Base-by-base conservation (phyloP, 2,113 vertebrate genomes). In the Microcebus griseorufus region DNA sequence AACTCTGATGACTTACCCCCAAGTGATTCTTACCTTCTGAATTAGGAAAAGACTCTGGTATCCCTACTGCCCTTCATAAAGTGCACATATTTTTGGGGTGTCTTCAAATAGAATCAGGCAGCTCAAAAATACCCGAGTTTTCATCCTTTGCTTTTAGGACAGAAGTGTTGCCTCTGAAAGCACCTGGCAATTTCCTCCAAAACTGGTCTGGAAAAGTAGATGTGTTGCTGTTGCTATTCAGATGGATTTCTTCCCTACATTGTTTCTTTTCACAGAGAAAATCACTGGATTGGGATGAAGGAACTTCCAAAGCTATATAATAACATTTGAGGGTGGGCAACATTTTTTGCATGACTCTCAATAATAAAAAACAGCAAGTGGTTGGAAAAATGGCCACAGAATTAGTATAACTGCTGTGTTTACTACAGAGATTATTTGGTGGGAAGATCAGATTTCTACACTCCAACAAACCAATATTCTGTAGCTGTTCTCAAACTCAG, bases 341-440 rank as follows among this genome's bases (percentile, higher is more conserved):
- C 82, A 95, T 95, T 97, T 96, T 96, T 96, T 85, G 64, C 76
- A 65, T 81, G 42, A 92, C 39, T 95, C 20, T 39, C 39, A 76
- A 69, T 92, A 89, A 95, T 92, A 86, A 79, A 90, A 95, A 96
- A 92, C 88, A 97, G 93, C 91, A 95, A 95, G 53, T 64, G 75
- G 39, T 88, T 95, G 64, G 79, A 83, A 78, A 96, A 87, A 90
- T 55, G 72, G 64, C 65, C 72, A 58, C 84, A 97, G 85, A 93
- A 90, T 95, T 88, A 90, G 70, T 81, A n/a, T 60, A 92, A 90
- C 64, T 1, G 0, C 58, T 45, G 83, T 70, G 39, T 51, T 89
- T 51, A 83, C 64, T 34, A 45, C 69, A 90, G 39, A 91, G 60
- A 90, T 92, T 89, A 78, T 11, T 86, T 64, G 16, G 39, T 81